Conservation (phyloP, 2,797 vertebrate genomes). For the Cossypha polioptera region DNA sequence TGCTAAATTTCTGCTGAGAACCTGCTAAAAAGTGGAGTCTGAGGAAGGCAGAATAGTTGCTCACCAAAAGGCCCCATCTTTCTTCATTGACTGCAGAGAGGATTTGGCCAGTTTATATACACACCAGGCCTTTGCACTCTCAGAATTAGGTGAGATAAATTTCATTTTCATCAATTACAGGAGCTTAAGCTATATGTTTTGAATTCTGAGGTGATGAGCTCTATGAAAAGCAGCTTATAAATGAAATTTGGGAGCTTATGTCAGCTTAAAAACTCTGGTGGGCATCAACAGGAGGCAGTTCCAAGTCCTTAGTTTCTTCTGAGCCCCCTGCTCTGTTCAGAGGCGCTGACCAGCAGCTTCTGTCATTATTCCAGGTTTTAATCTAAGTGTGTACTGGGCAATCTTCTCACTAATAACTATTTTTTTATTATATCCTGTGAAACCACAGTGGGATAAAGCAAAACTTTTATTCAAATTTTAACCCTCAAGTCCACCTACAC, state of each 20-base stretch:
- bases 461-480: not conserved
- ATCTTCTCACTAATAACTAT: not conserved
- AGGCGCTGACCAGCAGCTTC: not conserved
- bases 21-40: not conserved
- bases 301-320: not conserved
- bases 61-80: not conserved
- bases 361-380: not conserved
- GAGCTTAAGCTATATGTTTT: not conserved
- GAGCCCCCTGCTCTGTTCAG: not conserved
- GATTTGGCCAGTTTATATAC: not conserved
- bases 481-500: not conserved
- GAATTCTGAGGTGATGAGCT: constrained; percentile 5
- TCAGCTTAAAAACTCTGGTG: not conserved
- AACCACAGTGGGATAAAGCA: not conserved
- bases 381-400: not conserved
- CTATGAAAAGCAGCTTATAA: not conserved
- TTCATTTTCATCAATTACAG: constrained; percentile 27
- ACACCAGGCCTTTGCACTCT: not conserved
- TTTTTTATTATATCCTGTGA: not conserved
- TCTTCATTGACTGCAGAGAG: not conserved
- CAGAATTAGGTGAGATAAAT: not conserved
- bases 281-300: not conserved
- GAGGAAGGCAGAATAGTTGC: not conserved
- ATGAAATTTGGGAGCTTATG: not conserved
- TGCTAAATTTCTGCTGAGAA: not conserved